phyloP scores from a whole-genome alignment of 2,888 invertebrate genomes.

The Frankliniella intonsa region DNA sequence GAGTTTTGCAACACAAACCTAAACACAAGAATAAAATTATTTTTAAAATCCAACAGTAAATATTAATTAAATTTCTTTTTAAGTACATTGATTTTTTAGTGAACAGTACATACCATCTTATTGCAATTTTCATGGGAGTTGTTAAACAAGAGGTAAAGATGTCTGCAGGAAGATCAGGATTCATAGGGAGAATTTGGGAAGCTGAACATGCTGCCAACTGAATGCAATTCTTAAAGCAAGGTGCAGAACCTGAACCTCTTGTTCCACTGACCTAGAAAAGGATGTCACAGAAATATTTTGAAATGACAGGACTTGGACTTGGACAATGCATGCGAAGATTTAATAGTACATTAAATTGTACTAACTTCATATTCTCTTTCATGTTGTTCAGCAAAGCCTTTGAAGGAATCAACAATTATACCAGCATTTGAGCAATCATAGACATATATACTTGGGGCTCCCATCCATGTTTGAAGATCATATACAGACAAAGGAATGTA shows the following conservation, averaged over 20 bases:
- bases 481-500: slow-evolving; percentile 98
- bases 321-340: not conserved
- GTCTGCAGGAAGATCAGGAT: slow-evolving; percentile 94
- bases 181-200: slow-evolving; percentile 93
- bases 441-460: slow-evolving; percentile 96
- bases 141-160: slow-evolving; percentile 97
- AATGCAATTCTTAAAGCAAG: slow-evolving; percentile 84
- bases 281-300: not conserved
- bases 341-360: slow-evolving; percentile 23
- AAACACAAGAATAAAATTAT: slow-evolving; percentile 35
- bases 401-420: slow-evolving; percentile 86
- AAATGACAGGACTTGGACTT: not conserved
- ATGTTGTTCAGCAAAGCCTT: slow-evolving; percentile 85
- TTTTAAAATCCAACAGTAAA: slow-evolving; percentile 21
- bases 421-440: slow-evolving; percentile 99
- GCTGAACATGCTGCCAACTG: slow-evolving; percentile 93
- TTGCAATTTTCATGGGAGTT: slow-evolving; percentile 94
- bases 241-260: slow-evolving; percentile 45
- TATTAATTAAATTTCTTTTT: not conserved
- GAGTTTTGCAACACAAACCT: slow-evolving; percentile 81
- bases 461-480: slow-evolving; percentile 99
- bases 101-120: slow-evolving; percentile 64
- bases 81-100: slow-evolving; percentile 25
- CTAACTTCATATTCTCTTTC: slow-evolving; percentile 70
- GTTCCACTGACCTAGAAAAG: slow-evolving; percentile 40